Percentiles rank a stretch among this genome's conserved stretches.
These are phyloP conservation scores for Harpalus rufipes DNA, from an alignment of 2,888 invertebrate genomes.

Conservation along the genomic window DNA sequence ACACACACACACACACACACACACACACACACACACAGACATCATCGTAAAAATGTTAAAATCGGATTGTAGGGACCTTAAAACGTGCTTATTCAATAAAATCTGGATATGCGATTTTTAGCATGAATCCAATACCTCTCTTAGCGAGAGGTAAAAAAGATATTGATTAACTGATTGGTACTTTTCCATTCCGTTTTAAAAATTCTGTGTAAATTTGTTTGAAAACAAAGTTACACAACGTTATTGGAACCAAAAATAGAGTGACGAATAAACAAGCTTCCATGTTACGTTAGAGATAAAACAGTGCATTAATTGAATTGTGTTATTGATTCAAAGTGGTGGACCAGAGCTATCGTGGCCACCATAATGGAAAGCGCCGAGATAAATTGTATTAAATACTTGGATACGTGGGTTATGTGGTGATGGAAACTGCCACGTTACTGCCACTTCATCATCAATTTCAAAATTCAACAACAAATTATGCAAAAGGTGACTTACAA, in stretches of 20 bases:
- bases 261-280: constrained; percentile 16
- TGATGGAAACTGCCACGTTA: constrained; percentile 18
- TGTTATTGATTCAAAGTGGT: constrained; percentile 55
- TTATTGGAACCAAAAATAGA: constrained; percentile 33
- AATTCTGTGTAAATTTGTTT: constrained; percentile 18
- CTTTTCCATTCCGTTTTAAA: constrained; percentile 28
- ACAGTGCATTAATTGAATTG: constrained; percentile 57
- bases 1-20: too few relatives aligned
- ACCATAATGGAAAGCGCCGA: constrained; percentile 40
- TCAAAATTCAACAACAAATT: constrained; percentile 13
- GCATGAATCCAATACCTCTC: too few relatives aligned
- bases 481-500: not conserved
- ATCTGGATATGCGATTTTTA: too few relatives aligned
- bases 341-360: constrained; percentile 18
- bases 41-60: not conserved
- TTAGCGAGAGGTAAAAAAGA: not conserved
- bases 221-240: constrained; percentile 30
- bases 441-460: not conserved
- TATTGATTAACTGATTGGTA: not conserved
- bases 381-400: constrained; percentile 48
- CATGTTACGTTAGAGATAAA: constrained; percentile 50
- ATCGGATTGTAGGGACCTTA: too few relatives aligned
- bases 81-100: too few relatives aligned
- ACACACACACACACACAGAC: not conserved
- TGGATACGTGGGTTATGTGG: constrained; percentile 6